Evolutionary conservation across 2,797 vertebrate genomes (phyloP).

Genomic region (Valencia hispanica): DNA sequence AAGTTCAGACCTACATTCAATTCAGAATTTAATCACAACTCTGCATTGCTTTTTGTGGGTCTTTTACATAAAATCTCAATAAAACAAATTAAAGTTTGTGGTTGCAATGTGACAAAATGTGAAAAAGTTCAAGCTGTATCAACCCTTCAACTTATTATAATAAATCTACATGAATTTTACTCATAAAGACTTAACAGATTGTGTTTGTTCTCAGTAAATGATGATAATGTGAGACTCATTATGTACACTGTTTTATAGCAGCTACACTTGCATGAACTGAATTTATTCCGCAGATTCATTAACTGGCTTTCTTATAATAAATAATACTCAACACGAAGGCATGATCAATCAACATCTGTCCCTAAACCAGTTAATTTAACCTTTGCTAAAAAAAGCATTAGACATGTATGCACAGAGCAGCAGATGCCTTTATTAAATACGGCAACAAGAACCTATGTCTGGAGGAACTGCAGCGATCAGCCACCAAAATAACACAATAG

Average conservation of each 20-base stretch:
- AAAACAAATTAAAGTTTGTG: neutral
- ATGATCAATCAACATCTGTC: conserved; percentile 2
- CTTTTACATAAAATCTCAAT: neutral
- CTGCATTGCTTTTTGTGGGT: neutral
- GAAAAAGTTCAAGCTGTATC: neutral
- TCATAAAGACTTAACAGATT: neutral
- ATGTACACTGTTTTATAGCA: neutral
- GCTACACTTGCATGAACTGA: neutral
- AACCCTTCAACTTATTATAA: neutral
- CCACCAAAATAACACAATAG: conserved; percentile 4
- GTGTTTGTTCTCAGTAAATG: neutral
- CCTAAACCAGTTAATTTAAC: conserved; percentile 16
- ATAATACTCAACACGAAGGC: neutral
- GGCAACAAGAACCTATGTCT: conserved; percentile 9
- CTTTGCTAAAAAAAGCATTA: neutral
- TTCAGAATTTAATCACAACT: neutral
- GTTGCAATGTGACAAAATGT: neutral
- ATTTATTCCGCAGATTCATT: neutral
- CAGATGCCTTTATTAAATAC: conserved; percentile 13
- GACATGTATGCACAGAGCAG: neutral
- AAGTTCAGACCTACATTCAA: neutral
- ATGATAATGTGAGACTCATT: neutral
- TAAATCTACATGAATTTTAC: neutral
- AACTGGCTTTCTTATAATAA: neutral
- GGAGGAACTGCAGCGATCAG: conserved; percentile 20